Evolutionary conservation across 2,797 vertebrate species (phyloP), one percentile per base, ranked within the genome.

Genomic region (Sylvia borin): DNA sequence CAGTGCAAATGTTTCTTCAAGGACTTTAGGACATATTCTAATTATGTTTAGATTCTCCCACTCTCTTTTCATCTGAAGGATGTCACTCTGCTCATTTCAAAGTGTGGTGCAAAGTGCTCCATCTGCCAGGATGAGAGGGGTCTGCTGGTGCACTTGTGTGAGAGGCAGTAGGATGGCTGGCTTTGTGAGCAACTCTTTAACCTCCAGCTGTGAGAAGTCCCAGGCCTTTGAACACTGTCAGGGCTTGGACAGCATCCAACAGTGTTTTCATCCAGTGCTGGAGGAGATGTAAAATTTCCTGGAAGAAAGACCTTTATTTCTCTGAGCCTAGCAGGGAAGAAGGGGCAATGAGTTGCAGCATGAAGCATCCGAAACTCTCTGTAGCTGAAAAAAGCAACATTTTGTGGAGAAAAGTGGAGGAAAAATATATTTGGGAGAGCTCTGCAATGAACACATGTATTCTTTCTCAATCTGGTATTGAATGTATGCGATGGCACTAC

Each of bases 1-100:
- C 96, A 97, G 91, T 43, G 80, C 93, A 94, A 97, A 96, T 89
- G 89, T 96, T 97, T 94, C 88, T 96, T 94, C 95, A 96, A 97
- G 88, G 95, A 91, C 95, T 93, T 90, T n/a, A 95, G 94, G 96
- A 95, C 94, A 91, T 96, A 97, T 91, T 95, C 92, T 97, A 93
- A 97, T 96, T 96, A 91, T 73, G 86, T 94, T 96, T 96, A 92
- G 92, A 91, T 93, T 95, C 86, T 94, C 85, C 91, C 80, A 85
- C 87, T 94, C 81, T 75, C 90, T 93, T 97, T 95, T 91, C 92
- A 88, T 88, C 86, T 96, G 92, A 94, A 93, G 85, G 95, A 94
- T 95, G 82, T 60, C 91, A 65, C 91, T 94, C 90, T 94, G 90
- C 79, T 95, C 91, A 86, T 95, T 93, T 94, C 43, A 68, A 96